A percentile compares a stretch with the other conserved stretches of the same genome.
These are phyloP conservation scores for Lottia gigantea DNA, from an alignment of 2,888 invertebrate genomes.

Conservation along the genomic window DNA sequence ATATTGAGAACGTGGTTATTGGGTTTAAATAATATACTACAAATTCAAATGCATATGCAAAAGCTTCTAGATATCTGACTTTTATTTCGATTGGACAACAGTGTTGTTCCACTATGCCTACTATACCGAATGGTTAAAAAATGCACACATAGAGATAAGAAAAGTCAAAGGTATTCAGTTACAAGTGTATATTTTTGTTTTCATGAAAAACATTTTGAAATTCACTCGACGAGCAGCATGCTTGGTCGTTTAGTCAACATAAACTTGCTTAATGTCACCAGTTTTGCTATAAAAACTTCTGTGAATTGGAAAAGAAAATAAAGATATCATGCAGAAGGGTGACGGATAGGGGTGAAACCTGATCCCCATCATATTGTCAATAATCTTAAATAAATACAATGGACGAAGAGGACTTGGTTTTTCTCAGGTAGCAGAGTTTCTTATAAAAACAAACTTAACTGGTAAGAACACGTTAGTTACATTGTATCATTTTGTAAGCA, in stretches of 20 bases:
- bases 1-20: too few relatives aligned
- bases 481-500: neutral
- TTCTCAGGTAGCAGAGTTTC: slow-evolving; percentile 7
- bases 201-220: too few relatives aligned
- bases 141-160: too few relatives aligned
- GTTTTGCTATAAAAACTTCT: slow-evolving; percentile 6
- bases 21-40: too few relatives aligned
- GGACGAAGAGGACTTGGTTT: neutral
- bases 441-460: slow-evolving; percentile 3
- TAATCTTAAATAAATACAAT: slow-evolving; percentile 6
- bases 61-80: too few relatives aligned
- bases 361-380: neutral
- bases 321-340: slow-evolving; percentile 4
- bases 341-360: neutral
- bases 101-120: too few relatives aligned
- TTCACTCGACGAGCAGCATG: too few relatives aligned
- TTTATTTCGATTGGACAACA: too few relatives aligned
- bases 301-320: slow-evolving; percentile 4
- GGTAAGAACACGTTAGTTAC: neutral
- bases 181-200: too few relatives aligned
- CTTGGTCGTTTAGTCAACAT: neutral
- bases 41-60: too few relatives aligned
- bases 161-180: too few relatives aligned
- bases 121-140: too few relatives aligned
- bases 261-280: neutral